Base-by-base conservation (phyloP, 2,113 vertebrate species). In the Pollachius pollachius region DNA sequence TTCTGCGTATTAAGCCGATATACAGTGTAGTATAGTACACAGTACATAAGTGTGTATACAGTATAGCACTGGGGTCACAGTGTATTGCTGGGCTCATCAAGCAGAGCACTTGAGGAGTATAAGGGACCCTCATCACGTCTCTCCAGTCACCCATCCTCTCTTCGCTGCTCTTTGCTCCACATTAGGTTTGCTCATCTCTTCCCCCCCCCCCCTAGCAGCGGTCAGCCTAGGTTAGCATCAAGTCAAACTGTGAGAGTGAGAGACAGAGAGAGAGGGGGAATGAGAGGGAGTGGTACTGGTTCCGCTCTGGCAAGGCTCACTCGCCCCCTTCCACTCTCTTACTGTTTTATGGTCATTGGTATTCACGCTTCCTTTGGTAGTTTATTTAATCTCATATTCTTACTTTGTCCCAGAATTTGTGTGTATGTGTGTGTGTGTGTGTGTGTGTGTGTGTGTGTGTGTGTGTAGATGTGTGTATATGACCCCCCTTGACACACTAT, bases 191-290 rank as follows among this genome's bases (percentile, higher is more conserved):
- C 61, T 8, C 12, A 13, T 54, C 17, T 23, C 18, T 11, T 16
- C 18, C 30, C 41, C 60, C 71, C 77, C 74, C 76, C 68, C 76
- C 79, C 41, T 48, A 84, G 85, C 61, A 2, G 76, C 65, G 84
- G 85, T 89, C 87, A 75, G 73, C 67, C 72, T 70, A 78, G 12
- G 70, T 90, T 85, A 89, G 74, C 65, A 57, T 89, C 88, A 89
- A 62, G 70, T 19, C 21, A 68, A 76, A 73, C 81, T 63, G 70
- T 67, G 70, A 69, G 76, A 70, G 64, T 70, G 71, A 3, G 69
- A 64, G 34, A 65, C 37, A 41, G 37, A 48, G 41, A 48, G 41
- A 48, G 41, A 48, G 41, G 12, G 41, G 12, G 11, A 12, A 9
- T 11, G 41, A 48, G 41, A 48, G 41, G 12, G 41, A 48, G 41